Conservation (phyloP, 2,888 invertebrate genomes). For the Meganola albula region DNA sequence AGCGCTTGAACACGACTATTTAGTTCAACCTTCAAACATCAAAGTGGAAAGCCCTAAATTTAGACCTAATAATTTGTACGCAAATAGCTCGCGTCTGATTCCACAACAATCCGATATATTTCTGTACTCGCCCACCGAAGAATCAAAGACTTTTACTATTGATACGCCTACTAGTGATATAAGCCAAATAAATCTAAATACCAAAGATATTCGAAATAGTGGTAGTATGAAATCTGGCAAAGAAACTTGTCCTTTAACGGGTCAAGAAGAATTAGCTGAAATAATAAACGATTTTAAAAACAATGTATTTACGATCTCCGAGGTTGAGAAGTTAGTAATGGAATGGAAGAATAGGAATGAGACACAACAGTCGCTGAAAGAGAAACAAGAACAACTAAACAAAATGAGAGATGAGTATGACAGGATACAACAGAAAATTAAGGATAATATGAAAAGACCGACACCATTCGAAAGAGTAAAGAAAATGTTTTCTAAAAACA, state of each 20-base stretch:
- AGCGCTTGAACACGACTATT: slow-evolving; percentile 76
- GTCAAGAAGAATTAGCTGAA: slow-evolving; percentile 88
- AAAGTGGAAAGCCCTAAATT: slow-evolving; percentile 75
- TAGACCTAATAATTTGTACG: slow-evolving; percentile 67
- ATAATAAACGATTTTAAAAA: slow-evolving; percentile 94
- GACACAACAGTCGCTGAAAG: slow-evolving; percentile 89
- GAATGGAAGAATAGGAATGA: slow-evolving; percentile 93
- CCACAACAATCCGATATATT: slow-evolving; percentile 66
- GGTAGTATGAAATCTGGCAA: slow-evolving; percentile 65
- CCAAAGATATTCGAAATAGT: slow-evolving; percentile 59
- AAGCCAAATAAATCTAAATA: slow-evolving; percentile 65
- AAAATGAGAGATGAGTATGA: slow-evolving; percentile 90
- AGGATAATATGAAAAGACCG: slow-evolving; percentile 84
- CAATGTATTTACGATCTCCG: slow-evolving; percentile 89
- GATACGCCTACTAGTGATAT: slow-evolving; percentile 73
- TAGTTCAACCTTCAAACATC: slow-evolving; percentile 80
- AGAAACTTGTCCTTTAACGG: slow-evolving; percentile 59
- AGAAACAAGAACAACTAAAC: slow-evolving; percentile 89
- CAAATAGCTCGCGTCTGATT: slow-evolving; percentile 63
- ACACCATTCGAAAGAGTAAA: slow-evolving; percentile 89
- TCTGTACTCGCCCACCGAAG: slow-evolving; percentile 72
- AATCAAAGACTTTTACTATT: slow-evolving; percentile 63
- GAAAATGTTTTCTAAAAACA: slow-evolving; percentile 84
- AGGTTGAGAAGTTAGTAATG: slow-evolving; percentile 90
- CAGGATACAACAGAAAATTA: slow-evolving; percentile 86